Percentiles rank a stretch among this genome's conserved stretches.
Evolutionary conservation across 2,113 vertebrate genomes (phyloP).

Genomic region (Eonycteris spelaea): DNA sequence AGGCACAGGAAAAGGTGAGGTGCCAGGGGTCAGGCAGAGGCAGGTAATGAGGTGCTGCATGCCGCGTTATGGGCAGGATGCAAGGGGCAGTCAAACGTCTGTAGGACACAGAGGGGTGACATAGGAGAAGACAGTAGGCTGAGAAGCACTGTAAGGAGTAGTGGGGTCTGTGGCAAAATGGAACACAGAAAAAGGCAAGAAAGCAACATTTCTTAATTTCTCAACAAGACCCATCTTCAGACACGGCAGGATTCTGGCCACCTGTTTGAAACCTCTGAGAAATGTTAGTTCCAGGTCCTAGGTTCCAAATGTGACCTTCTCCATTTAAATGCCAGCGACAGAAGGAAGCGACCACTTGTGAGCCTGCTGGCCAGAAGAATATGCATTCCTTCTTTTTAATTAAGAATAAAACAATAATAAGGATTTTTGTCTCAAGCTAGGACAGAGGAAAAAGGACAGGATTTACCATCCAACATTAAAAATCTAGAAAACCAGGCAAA

Average conservation of each 20-base stretch:
- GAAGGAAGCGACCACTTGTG: not conserved
- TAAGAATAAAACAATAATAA: not conserved
- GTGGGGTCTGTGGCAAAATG: not conserved
- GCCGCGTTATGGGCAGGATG: fast-evolving
- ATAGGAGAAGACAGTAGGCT: too few species aligned
- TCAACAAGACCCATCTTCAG: not conserved
- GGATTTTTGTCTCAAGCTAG: not conserved
- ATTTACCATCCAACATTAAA: not conserved
- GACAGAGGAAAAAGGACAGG: not conserved
- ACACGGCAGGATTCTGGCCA: not conserved
- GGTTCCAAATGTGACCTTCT: not conserved
- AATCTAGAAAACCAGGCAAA: not conserved
- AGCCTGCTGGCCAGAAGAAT: not conserved
- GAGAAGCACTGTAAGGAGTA: fast-evolving
- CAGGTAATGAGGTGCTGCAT: fast-evolving
- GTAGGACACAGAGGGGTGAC: not conserved
- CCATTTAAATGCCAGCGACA: too few species aligned
- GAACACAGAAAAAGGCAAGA: not conserved
- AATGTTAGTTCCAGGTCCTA: not conserved
- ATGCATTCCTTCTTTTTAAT: not conserved
- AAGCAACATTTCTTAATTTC: not conserved
- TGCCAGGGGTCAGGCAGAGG: not conserved
- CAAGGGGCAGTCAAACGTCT: fast-evolving
- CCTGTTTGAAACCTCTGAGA: not conserved
- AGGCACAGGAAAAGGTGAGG: fast-evolving